Percentiles rank a stretch among this genome's conserved stretches.
phyloP scores from a whole-genome alignment of 2,113 vertebrate genomes.

The Barbus barbus region DNA sequence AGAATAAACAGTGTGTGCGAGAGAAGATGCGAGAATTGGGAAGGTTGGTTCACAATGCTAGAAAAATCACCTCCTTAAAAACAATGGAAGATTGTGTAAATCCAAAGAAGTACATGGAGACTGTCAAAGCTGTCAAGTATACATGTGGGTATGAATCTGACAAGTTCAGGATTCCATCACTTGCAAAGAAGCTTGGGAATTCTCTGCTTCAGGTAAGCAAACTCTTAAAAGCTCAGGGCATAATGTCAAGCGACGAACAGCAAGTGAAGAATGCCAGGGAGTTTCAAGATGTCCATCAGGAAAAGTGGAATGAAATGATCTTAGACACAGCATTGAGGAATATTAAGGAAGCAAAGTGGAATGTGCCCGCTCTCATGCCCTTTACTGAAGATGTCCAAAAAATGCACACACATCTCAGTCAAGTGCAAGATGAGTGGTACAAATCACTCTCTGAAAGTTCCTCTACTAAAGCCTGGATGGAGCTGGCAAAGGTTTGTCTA shows the following conservation, averaged over 20 bases:
- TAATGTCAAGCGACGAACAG: slow-evolving; percentile 44
- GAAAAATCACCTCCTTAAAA: slow-evolving; percentile 44
- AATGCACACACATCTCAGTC: slow-evolving; percentile 31
- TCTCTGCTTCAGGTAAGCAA: slow-evolving; percentile 52
- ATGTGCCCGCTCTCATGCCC: slow-evolving; percentile 33
- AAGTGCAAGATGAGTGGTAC: not conserved
- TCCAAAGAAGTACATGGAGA: slow-evolving; percentile 53
- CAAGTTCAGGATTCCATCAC: slow-evolving; percentile 55
- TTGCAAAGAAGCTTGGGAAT: slow-evolving; percentile 58
- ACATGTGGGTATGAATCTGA: slow-evolving; percentile 50
- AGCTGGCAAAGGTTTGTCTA: slow-evolving; percentile 37
- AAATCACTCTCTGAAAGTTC: not conserved
- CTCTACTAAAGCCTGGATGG: slow-evolving; percentile 16
- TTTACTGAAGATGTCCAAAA: slow-evolving; percentile 51
- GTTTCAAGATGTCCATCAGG: slow-evolving; percentile 43
- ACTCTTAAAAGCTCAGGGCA: slow-evolving; percentile 53
- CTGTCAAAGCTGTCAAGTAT: slow-evolving; percentile 51
- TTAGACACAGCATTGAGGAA: slow-evolving; percentile 51
- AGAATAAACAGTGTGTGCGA: slow-evolving; percentile 50
- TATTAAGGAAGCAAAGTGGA: slow-evolving; percentile 48
- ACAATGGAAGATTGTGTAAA: slow-evolving; percentile 53
- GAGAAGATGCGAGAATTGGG: slow-evolving; percentile 57
- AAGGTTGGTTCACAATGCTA: slow-evolving; percentile 50
- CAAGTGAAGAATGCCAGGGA: slow-evolving; percentile 48
- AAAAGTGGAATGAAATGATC: slow-evolving; percentile 58